Percentiles rank a stretch among this genome's conserved stretches.
These are phyloP conservation scores for Glaucopsyche alexis DNA, from an alignment of 2,888 invertebrate species.

Conservation along the genomic window DNA sequence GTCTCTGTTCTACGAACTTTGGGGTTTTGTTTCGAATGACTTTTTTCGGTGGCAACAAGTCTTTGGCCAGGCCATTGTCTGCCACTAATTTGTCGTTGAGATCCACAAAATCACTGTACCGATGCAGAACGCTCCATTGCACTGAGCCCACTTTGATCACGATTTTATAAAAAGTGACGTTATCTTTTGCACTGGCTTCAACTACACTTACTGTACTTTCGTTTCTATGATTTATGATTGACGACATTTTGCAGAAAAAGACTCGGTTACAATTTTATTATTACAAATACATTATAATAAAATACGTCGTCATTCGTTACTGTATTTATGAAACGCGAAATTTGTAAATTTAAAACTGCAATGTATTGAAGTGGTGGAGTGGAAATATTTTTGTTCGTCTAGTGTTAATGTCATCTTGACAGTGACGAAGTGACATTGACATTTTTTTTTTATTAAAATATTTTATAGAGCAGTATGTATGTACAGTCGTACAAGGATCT, in stretches of 20 bases:
- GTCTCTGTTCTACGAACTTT: slow-evolving; percentile 82
- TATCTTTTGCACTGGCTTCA: slow-evolving; percentile 81
- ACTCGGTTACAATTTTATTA: not conserved
- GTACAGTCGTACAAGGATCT: too few relatives aligned
- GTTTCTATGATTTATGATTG: slow-evolving; percentile 84
- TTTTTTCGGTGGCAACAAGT: slow-evolving; percentile 95
- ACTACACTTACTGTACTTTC: slow-evolving; percentile 85
- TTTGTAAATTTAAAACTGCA: not conserved
- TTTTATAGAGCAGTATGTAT: too few relatives aligned
- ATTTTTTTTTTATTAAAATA: not conserved
- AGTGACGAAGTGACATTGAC: not conserved
- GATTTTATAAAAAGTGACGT: slow-evolving; percentile 87
- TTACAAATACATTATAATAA: not conserved
- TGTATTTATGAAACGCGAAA: not conserved
- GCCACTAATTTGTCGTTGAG: slow-evolving; percentile 88
- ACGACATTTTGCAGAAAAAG: slow-evolving; percentile 81
- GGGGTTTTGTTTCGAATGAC: slow-evolving; percentile 94
- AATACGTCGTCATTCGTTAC: not conserved
- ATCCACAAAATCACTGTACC: slow-evolving; percentile 94
- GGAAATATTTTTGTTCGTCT: slow-evolving; percentile 8
- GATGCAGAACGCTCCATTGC: slow-evolving; percentile 90
- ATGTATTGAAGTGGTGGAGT: not conserved
- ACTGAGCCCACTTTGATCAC: slow-evolving; percentile 84
- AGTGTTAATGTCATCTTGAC: not conserved
- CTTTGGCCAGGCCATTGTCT: slow-evolving; percentile 78